Evolutionary conservation across 2,888 invertebrate genomes (phyloP).

Genomic region (Ophraella communa): DNA sequence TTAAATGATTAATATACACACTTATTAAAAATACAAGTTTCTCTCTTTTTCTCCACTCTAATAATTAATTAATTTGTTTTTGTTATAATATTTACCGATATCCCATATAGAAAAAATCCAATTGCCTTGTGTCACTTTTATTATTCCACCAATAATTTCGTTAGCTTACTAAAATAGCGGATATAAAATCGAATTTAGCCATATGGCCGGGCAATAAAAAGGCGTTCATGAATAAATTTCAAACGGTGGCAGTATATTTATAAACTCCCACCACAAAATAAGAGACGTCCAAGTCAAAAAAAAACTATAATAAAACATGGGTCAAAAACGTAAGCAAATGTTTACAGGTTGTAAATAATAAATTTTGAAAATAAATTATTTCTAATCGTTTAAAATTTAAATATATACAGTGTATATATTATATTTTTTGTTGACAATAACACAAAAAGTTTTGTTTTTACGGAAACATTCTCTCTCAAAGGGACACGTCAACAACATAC

Average conservation of each 20-base stretch:
- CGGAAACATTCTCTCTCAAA: no score
- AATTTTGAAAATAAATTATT: not conserved
- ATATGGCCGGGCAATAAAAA: constrained; percentile 15
- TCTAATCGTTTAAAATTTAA: no score
- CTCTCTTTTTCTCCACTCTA: no score
- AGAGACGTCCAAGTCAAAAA: not conserved
- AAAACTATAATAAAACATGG: not conserved
- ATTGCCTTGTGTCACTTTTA: not conserved
- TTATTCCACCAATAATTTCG: constrained; percentile 12
- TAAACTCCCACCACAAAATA: constrained; percentile 9
- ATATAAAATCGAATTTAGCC: constrained; percentile 4
- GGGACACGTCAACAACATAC: constrained; percentile 8
- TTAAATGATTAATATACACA: no score
- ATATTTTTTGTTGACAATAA: not conserved
- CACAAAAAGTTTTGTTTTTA: not conserved
- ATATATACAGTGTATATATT: not conserved
- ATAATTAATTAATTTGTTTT: no score
- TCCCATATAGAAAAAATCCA: no score
- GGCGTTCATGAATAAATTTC: constrained; percentile 16
- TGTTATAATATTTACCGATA: no score
- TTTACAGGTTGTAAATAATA: constrained; percentile 6
- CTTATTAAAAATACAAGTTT: no score
- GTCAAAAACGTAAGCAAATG: constrained; percentile 5
- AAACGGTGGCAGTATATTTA: constrained; percentile 6
- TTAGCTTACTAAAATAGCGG: constrained; percentile 9